A percentile compares a stretch with the other conserved stretches of the same genome.
Conservation (phyloP, 2,113 vertebrate species). For the Ciconia maguari region DNA sequence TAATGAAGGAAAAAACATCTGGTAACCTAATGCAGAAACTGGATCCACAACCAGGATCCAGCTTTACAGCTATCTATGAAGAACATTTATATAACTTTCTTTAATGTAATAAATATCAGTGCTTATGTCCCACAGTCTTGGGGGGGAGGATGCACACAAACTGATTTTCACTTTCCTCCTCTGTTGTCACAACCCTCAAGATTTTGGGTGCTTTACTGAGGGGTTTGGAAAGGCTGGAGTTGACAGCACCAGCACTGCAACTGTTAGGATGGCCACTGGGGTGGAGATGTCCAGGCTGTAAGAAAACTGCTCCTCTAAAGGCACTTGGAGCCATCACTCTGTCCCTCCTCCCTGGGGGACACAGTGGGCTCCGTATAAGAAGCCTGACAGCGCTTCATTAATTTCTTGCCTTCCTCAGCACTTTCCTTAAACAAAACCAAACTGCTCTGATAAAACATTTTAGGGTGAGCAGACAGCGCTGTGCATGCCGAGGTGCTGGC, state of each 20-base stretch:
- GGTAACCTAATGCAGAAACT: not conserved
- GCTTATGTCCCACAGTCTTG: not conserved
- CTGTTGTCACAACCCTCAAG: not conserved
- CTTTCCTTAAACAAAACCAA: slow-evolving; percentile 16
- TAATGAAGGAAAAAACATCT: not conserved
- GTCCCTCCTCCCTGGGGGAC: not conserved
- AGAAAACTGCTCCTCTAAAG: not conserved
- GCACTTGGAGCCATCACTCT: not conserved
- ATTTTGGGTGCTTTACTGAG: not conserved
- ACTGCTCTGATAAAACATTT: not conserved
- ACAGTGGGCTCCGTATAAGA: not conserved
- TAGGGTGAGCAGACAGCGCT: fast-evolving
- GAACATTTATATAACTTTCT: not conserved
- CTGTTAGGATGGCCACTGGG: not conserved
- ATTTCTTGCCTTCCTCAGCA: slow-evolving; percentile 43
- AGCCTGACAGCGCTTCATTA: not conserved
- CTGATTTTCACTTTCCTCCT: not conserved
- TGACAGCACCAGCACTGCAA: not conserved
- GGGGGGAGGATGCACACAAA: not conserved
- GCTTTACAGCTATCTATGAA: not conserved
- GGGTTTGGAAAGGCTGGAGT: not conserved
- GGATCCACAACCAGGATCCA: not conserved
- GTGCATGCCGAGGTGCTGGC: not conserved
- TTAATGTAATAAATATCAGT: not conserved
- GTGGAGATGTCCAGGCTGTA: not conserved